phyloP scores from a whole-genome alignment of 2,888 invertebrate genomes.

The Lochmaea crataegi region DNA sequence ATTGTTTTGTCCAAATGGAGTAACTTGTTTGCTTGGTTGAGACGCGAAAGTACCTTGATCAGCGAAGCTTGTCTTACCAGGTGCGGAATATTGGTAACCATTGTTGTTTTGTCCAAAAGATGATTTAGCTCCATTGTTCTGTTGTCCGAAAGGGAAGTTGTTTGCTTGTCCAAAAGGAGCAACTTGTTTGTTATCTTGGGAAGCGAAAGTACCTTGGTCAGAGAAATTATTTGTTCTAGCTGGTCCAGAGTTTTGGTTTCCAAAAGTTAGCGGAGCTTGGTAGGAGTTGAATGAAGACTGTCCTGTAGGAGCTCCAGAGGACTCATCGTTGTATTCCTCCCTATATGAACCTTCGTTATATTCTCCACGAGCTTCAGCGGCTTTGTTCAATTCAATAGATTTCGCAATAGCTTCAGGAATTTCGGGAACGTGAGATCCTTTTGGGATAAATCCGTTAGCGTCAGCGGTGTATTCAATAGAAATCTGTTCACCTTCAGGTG shows the following conservation, averaged over 20 bases:
- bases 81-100: too few species aligned
- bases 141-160: too few species aligned
- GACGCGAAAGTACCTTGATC: too few species aligned
- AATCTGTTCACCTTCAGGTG: conserved; percentile 55
- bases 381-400: conserved; percentile 50
- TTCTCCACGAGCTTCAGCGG: conserved; percentile 48
- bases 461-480: conserved; percentile 66
- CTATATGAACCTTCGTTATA: conserved; percentile 40
- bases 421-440: conserved; percentile 70
- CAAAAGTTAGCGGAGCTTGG: not conserved
- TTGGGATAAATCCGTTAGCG: conserved; percentile 70
- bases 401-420: conserved; percentile 70
- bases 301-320: conserved; percentile 3
- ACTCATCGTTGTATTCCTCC: conserved; percentile 38
- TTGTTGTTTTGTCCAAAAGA: not conserved
- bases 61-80: too few species aligned
- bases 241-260: not conserved
- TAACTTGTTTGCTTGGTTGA: too few species aligned
- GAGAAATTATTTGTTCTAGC: not conserved
- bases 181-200: conserved; percentile 18
- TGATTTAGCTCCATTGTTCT: too few species aligned
- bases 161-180: not conserved
- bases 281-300: not conserved
- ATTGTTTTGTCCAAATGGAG: too few species aligned
- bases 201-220: conserved; percentile 13